Evolutionary conservation across 2,113 vertebrate genomes (phyloP).

Genomic region (Phoenicopterus ruber): DNA sequence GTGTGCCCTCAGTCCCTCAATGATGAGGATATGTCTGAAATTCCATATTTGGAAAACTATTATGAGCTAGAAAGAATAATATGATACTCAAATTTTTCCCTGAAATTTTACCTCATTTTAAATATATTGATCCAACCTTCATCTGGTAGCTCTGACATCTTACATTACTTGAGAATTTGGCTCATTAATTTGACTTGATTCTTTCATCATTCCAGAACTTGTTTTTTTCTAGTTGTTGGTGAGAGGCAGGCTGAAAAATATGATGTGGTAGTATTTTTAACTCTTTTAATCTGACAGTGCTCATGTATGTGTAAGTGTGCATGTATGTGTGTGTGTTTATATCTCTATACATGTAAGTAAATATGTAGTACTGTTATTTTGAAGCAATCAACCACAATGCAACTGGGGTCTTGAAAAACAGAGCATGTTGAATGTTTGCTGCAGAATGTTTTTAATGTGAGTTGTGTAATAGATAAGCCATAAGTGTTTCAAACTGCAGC

Average conservation of each 20-base stretch:
- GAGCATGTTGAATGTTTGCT: neutral
- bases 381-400: neutral
- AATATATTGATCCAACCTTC: neutral
- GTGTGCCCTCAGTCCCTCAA: too few species aligned
- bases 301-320: neutral
- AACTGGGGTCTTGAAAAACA: neutral
- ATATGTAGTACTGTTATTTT: neutral
- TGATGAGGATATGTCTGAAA: neutral
- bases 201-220: neutral
- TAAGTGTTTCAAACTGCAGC: neutral
- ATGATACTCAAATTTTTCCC: neutral
- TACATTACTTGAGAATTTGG: neutral
- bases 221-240: neutral
- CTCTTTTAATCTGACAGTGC: neutral
- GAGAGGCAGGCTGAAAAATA: neutral
- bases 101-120: neutral
- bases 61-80: neutral
- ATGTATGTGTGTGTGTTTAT: neutral
- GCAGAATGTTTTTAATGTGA: neutral
- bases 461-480: neutral
- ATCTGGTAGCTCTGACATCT: neutral
- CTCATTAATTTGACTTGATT: neutral
- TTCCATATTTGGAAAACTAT: neutral
- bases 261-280: neutral
- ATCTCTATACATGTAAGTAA: neutral